Evolutionary conservation across 1,140 invertebrate genomes (phyloP).

Genomic region (Dinoponera quadriceps): DNA sequence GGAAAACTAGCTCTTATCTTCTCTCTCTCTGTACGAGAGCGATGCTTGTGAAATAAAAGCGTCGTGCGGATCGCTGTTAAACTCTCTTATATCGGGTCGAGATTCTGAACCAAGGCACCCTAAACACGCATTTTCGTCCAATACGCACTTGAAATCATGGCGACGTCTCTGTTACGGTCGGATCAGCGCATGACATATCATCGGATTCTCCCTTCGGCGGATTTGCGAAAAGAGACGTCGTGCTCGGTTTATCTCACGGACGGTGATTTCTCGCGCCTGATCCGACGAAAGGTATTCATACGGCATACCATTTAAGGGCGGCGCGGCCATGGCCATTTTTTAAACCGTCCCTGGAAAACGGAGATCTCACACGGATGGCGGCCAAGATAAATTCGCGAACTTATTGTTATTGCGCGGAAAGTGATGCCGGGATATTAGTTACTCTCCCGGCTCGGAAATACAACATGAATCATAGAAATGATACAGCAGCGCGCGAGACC

Average conservation of each 20-base stretch:
- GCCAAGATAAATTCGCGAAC: slow-evolving; percentile 40
- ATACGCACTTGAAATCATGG: slow-evolving; percentile 45
- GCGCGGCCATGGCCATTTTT: slow-evolving; percentile 28
- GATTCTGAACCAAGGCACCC: neutral
- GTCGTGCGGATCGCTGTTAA: neutral
- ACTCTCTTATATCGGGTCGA: neutral
- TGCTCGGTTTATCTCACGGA: slow-evolving; percentile 28
- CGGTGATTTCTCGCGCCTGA: slow-evolving; percentile 33
- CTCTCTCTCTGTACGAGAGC: neutral
- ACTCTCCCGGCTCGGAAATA: neutral
- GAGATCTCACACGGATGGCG: neutral
- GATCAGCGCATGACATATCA: slow-evolving; percentile 70
- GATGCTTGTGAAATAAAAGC: neutral
- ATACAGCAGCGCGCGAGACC: neutral
- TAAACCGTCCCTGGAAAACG: slow-evolving; percentile 18
- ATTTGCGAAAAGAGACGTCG: slow-evolving; percentile 40
- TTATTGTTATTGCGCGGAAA: slow-evolving; percentile 42
- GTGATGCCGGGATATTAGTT: slow-evolving; percentile 41
- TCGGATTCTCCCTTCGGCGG: slow-evolving; percentile 60
- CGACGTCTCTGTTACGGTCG: slow-evolving; percentile 44
- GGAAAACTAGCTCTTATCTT: neutral
- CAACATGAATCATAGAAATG: slow-evolving; percentile 28
- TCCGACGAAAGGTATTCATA: slow-evolving; percentile 49
- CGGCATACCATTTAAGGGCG: slow-evolving; percentile 15
- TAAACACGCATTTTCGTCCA: neutral